Evolutionary conservation across 2,888 invertebrate genomes (phyloP), one percentile per base, ranked within the genome.

Genomic region (Pteria penguin): DNA sequence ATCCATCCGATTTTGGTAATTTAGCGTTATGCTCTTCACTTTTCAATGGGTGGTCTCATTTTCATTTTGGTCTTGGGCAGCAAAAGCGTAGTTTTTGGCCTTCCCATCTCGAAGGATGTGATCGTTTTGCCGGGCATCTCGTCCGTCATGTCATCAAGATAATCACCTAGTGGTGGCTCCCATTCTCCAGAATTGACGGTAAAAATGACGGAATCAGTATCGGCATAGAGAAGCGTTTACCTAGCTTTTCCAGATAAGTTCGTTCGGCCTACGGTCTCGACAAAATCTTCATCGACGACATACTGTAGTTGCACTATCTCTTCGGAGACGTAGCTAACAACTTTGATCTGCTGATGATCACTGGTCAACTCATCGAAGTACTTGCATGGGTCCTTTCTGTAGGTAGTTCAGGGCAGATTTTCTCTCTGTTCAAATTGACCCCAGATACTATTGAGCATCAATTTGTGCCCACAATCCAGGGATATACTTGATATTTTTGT

Each of bases 71-170:
- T 22, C 52, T 57, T 57, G 22, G 29, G 22, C 24, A 4, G 31
- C 32, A 31, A 76, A 77, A 18, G 80, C 75, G 45, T 80, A 77
- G 62, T 75, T 77, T 55, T 77, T 18, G 71, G 77, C 2, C 77
- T 75, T 14, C 75, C 75, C 8, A 66, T 77, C 8, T 75, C 77
- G 70, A 77, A 77, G 22, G 45, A 22, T 14, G 58, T 31, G 58
- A 77, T 80, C 45, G 24, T 60, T 8, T 72, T 75, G 8, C 65
- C 66, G 22, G 74, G 80, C 4, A 29, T 26, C 22, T 92, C 91
- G 75, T 92, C 87, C 0, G 90, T 91, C 79, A 92, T 75, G 55
- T 92, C 89, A 0, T 90, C 89, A 14, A 91, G 68, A 73, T 80
- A 88, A 72, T 85, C 83, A 31, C 90, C 91, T 0, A 83, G 76